phyloP scores from a whole-genome alignment of 2,888 invertebrate genomes.

The Apomyelois bistriatella region DNA sequence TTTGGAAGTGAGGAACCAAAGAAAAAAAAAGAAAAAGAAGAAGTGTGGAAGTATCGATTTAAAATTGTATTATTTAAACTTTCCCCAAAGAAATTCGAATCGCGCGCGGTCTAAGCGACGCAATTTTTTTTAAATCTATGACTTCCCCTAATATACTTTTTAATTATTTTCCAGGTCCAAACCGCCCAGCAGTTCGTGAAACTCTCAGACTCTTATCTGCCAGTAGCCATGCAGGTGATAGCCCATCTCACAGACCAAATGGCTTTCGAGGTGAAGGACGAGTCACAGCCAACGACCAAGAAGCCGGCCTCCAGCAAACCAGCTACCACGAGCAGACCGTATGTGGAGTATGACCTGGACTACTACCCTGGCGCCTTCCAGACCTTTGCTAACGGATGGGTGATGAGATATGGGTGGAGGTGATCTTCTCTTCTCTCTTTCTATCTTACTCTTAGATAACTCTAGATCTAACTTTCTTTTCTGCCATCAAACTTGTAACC shows the following conservation, averaged over 20 bases:
- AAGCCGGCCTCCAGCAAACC: constrained; percentile 5
- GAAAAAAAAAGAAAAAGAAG: no score
- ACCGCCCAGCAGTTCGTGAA: constrained; percentile 69
- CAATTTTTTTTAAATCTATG: no score
- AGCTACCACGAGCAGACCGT: constrained; percentile 22
- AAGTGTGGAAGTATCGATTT: no score
- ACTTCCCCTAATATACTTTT: no score
- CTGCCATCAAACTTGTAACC: no score
- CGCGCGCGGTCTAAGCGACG: no score
- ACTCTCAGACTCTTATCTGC: constrained; percentile 82
- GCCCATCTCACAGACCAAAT: constrained; percentile 81
- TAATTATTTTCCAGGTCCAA: constrained; percentile 42
- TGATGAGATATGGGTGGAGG: constrained; percentile 47
- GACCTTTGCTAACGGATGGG: constrained; percentile 38
- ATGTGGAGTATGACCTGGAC: constrained; percentile 32
- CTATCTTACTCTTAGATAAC: constrained; percentile 1
- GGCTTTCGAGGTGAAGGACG: constrained; percentile 74
- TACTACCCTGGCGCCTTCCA: constrained; percentile 24
- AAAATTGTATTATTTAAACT: no score
- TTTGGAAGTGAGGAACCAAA: no score
- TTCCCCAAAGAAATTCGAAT: no score
- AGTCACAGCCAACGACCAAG: constrained; percentile 45
- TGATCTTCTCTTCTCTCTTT: constrained; percentile 31
- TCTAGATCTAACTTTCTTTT: constrained; percentile 11
- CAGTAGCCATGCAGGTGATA: constrained; percentile 84